Evolutionary conservation across 1,140 invertebrate genomes (phyloP).

Genomic region (Brachionus rubens): DNA sequence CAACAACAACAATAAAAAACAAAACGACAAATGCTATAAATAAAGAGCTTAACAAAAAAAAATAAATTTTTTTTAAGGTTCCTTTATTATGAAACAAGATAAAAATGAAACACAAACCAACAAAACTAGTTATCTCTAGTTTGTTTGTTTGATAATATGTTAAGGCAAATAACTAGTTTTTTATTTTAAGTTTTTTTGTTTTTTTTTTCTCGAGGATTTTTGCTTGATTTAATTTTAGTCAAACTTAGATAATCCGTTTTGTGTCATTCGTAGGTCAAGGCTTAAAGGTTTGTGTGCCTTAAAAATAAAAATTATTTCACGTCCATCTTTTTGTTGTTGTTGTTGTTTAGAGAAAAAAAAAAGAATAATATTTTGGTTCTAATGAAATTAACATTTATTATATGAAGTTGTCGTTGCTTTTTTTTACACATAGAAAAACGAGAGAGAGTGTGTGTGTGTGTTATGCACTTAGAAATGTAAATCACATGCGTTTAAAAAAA

Average conservation of each 20-base stretch:
- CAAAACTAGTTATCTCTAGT: conserved; percentile 25
- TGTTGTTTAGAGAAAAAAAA: no score
- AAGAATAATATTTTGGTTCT: background rate
- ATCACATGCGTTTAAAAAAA: conserved; percentile 11
- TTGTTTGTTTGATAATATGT: conserved; percentile 24
- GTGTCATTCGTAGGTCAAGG: no score
- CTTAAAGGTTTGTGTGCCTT: no score
- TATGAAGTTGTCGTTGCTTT: background rate
- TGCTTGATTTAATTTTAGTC: conserved; percentile 27
- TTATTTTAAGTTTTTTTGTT: background rate
- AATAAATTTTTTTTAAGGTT: background rate
- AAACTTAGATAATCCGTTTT: background rate
- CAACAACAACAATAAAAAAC: background rate
- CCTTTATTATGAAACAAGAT: background rate
- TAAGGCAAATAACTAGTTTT: conserved; percentile 24
- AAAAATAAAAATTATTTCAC: no score
- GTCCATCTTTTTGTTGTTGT: no score
- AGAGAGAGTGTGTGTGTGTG: no score
- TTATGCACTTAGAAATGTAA: conserved; percentile 5
- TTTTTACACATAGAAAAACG: no score
- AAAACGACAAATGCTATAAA: background rate
- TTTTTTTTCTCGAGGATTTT: background rate
- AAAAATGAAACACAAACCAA: background rate
- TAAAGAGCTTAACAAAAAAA: background rate
- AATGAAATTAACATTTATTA: background rate